phyloP scores from a whole-genome alignment of 2,113 vertebrate species.

The Holacanthus passer region DNA sequence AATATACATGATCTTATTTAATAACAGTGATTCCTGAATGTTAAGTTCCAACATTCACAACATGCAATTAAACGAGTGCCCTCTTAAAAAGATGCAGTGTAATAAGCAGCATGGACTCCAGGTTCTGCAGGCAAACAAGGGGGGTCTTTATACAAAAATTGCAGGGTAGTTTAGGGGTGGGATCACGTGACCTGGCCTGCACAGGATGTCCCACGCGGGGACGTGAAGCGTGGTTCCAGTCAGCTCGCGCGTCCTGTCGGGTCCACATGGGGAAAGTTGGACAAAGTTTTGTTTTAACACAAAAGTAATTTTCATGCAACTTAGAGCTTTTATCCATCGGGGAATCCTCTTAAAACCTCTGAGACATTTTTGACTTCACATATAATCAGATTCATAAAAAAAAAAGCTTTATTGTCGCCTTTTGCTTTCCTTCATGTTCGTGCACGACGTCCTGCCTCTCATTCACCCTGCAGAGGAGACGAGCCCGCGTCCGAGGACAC shows the following conservation, averaged over 20 bases:
- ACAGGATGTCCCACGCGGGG: constrained; percentile 61
- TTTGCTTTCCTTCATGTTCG: neutral
- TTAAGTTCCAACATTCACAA: neutral
- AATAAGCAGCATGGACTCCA: neutral
- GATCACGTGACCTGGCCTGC: constrained; percentile 73
- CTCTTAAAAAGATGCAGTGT: neutral
- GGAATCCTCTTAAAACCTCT: neutral
- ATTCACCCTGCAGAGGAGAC: constrained; percentile 50
- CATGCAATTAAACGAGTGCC: neutral
- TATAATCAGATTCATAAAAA: neutral
- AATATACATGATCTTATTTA: neutral
- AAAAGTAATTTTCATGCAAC: rapidly evolving
- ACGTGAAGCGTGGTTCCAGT: constrained; percentile 28
- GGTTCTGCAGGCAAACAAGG: neutral
- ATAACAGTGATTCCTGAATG: neutral
- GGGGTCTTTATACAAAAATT: constrained; percentile 18
- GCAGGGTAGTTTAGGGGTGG: constrained; percentile 25
- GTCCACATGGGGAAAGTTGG: constrained; percentile 40
- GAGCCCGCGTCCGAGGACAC: constrained; percentile 56
- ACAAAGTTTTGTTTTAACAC: constrained; percentile 40
- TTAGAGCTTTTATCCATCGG: neutral
- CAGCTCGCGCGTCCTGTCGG: constrained; percentile 5
- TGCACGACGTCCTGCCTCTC: constrained; percentile 7
- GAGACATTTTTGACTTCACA: no score
- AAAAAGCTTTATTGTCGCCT: neutral